phyloP scores from a whole-genome alignment of 2,113 vertebrate genomes.

The Pundamilia nyererei region DNA sequence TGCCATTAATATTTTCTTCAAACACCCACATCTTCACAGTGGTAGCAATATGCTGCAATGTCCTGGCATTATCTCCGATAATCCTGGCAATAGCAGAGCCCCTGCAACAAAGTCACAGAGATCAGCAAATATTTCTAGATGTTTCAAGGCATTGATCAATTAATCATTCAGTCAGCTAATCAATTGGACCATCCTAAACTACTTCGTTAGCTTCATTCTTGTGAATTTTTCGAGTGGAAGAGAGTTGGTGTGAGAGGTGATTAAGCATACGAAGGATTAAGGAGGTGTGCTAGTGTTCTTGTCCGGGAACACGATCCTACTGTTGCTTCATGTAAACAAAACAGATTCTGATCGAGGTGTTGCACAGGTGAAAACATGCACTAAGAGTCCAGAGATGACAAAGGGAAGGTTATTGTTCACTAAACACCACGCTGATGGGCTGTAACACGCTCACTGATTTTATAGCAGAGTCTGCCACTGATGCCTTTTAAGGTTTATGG shows the following conservation, averaged over 20 bases:
- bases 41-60: conserved; percentile 76
- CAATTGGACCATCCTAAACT: neutral
- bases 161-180: neutral
- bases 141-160: neutral
- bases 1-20: conserved; percentile 83
- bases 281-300: fast-evolving
- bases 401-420: neutral
- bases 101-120: conserved; percentile 59
- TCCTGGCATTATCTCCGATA: conserved; percentile 81
- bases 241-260: neutral
- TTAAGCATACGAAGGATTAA: neutral
- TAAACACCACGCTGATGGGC: neutral
- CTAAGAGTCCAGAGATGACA: neutral
- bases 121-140: neutral
- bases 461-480: neutral
- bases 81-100: conserved; percentile 90
- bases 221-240: neutral
- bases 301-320: fast-evolving
- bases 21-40: conserved; percentile 94
- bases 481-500: neutral
- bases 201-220: neutral
- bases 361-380: neutral
- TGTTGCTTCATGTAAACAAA: neutral
- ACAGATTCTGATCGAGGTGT: fast-evolving
- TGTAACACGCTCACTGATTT: neutral